Percentiles rank a stretch among this genome's conserved stretches.
Conservation (phyloP, 2,797 vertebrate genomes). For the Sciurus carolinensis region DNA sequence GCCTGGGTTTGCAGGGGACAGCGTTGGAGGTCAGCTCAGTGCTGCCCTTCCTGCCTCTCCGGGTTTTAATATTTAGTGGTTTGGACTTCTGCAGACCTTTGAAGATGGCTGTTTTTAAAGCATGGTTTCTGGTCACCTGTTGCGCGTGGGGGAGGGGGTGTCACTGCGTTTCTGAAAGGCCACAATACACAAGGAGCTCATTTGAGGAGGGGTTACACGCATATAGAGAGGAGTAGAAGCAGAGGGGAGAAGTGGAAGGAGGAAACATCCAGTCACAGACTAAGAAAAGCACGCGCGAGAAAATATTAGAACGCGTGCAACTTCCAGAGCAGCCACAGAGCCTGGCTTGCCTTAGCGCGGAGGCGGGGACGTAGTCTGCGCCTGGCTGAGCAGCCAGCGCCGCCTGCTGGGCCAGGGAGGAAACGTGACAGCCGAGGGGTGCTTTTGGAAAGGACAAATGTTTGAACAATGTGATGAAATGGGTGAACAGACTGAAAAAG, state of each 20-base stretch:
- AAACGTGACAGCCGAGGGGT: not conserved
- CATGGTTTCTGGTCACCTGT: not conserved
- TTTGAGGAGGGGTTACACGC: not conserved
- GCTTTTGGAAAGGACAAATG: not conserved
- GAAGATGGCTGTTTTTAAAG: not conserved
- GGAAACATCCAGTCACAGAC: not conserved
- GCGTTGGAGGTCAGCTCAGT: not conserved
- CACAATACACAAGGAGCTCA: not conserved
- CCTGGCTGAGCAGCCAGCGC: constrained; percentile 8
- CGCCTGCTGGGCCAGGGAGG: constrained; percentile 70
- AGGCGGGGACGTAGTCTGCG: not conserved
- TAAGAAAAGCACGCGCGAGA: not conserved
- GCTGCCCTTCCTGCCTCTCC: not conserved
- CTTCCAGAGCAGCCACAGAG: not conserved
- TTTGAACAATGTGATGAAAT: constrained; percentile 34
- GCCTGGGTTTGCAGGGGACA: not conserved
- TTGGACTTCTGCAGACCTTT: not conserved
- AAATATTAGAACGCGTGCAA: not conserved
- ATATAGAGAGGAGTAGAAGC: not conserved
- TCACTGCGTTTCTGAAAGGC: not conserved
- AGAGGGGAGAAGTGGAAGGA: not conserved
- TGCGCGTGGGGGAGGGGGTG: not conserved
- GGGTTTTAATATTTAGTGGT: not conserved
- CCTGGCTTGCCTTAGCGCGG: not conserved
- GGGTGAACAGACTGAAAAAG: not conserved